These are phyloP conservation scores for Laticauda colubrina DNA, from an alignment of 2,113 vertebrate species.

Conservation along the genomic window DNA sequence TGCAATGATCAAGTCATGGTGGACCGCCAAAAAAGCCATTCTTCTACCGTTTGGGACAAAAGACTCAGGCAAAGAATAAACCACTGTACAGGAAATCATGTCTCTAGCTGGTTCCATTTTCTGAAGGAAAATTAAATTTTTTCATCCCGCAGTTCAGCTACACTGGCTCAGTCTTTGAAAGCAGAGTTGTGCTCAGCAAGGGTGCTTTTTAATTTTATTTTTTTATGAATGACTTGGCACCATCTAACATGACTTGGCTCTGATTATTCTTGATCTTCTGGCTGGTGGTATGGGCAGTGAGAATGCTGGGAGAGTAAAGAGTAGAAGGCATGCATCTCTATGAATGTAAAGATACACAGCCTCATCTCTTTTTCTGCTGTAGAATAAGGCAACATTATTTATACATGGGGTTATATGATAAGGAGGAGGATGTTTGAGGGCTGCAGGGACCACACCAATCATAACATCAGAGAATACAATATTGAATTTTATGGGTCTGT, in stretches of 20 bases:
- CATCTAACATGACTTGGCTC: background rate
- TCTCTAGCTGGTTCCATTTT: background rate
- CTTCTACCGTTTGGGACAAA: constrained; percentile 7
- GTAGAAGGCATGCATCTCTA: background rate
- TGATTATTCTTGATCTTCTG: background rate
- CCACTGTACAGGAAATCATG: background rate
- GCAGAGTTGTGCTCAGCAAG: background rate
- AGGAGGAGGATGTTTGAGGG: background rate
- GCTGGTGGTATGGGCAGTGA: background rate
- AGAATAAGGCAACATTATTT: background rate
- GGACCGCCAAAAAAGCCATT: background rate
- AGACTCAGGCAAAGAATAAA: background rate
- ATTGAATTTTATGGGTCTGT: background rate
- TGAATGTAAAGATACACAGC: no score
- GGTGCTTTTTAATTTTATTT: background rate
- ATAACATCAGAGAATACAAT: background rate
- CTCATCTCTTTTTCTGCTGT: background rate
- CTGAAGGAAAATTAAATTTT: constrained; percentile 9
- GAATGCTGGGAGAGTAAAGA: background rate
- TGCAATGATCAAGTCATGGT: constrained; percentile 15
- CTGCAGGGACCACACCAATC: background rate
- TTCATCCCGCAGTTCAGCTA: background rate
- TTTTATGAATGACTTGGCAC: background rate
- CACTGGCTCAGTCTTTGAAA: background rate
- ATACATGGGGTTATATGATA: background rate